Conservation (phyloP, 2,888 invertebrate genomes). For the Apotomis turbidana region DNA sequence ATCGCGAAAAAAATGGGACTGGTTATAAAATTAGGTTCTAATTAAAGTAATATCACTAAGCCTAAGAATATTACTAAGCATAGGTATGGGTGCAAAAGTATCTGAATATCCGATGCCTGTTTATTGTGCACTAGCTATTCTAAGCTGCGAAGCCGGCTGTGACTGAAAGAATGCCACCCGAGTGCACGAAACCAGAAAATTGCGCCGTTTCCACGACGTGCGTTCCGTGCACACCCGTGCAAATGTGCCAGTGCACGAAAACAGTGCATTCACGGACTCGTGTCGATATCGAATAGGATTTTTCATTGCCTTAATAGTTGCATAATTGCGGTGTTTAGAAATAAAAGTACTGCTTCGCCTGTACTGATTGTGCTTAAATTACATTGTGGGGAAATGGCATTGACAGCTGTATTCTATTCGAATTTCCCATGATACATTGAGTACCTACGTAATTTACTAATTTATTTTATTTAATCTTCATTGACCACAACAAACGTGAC, state of each 20-base stretch:
- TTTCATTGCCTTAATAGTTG: constrained; percentile 27
- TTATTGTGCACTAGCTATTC: not conserved
- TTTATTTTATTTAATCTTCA: too few relatives aligned
- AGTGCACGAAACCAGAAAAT: constrained; percentile 28
- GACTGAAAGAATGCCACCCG: constrained; percentile 32
- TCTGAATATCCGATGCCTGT: not conserved
- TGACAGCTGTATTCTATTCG: not conserved
- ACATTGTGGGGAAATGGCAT: not conserved
- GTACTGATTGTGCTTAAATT: not conserved
- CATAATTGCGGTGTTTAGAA: constrained; percentile 2
- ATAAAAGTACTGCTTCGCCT: too few relatives aligned
- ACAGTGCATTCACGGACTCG: constrained; percentile 18
- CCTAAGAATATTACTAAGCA: too few relatives aligned
- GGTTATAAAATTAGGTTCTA: too few relatives aligned
- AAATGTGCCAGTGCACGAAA: constrained; percentile 28
- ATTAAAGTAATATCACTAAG: too few relatives aligned
- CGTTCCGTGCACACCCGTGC: constrained; percentile 13
- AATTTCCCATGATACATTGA: too few relatives aligned
- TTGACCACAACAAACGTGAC: too few relatives aligned
- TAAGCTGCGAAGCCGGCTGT: constrained; percentile 2
- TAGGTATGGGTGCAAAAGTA: too few relatives aligned
- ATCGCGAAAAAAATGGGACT: too few relatives aligned
- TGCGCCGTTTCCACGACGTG: constrained; percentile 21
- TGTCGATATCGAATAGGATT: constrained; percentile 29
- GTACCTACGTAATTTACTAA: too few relatives aligned